Conservation (phyloP, 2,888 invertebrate genomes). For the Marasmarcha lunaedactyla region DNA sequence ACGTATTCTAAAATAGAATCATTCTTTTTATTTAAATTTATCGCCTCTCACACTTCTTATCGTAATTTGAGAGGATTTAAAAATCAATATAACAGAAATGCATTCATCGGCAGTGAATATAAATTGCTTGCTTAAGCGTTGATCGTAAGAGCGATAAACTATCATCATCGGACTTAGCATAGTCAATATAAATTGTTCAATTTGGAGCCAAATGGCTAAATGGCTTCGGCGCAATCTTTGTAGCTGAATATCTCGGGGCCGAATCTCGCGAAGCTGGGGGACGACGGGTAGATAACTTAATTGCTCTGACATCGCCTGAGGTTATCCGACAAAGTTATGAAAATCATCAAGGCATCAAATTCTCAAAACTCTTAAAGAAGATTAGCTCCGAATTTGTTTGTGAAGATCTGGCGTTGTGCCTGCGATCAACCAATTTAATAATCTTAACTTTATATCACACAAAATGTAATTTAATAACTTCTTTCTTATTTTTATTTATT, state of each 20-base stretch:
- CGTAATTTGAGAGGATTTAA: conserved; percentile 22
- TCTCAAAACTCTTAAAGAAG: conserved; percentile 3
- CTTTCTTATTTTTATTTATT: no score
- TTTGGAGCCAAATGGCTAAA: conserved; percentile 58
- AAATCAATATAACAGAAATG: conserved; percentile 24
- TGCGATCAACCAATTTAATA: no score
- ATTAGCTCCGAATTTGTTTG: neutral
- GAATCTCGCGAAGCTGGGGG: conserved; percentile 36
- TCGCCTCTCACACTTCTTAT: neutral
- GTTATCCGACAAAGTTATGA: conserved; percentile 34
- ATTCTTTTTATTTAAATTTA: neutral
- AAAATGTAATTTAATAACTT: no score
- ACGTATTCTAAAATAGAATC: no score
- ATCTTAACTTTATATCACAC: no score
- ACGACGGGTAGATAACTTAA: conserved; percentile 51
- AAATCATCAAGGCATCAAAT: conserved; percentile 20
- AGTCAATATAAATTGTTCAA: conserved; percentile 60
- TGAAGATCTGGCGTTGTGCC: neutral
- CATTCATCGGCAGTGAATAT: conserved; percentile 38
- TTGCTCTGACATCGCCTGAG: conserved; percentile 40
- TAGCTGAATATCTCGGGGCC: conserved; percentile 50
- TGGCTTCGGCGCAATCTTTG: conserved; percentile 43
- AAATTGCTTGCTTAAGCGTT: conserved; percentile 45
- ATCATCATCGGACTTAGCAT: conserved; percentile 45
- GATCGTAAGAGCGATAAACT: conserved; percentile 45